phyloP scores from a whole-genome alignment of 35 echinoderm and acorn worm species.

The Patiria miniata region DNA sequence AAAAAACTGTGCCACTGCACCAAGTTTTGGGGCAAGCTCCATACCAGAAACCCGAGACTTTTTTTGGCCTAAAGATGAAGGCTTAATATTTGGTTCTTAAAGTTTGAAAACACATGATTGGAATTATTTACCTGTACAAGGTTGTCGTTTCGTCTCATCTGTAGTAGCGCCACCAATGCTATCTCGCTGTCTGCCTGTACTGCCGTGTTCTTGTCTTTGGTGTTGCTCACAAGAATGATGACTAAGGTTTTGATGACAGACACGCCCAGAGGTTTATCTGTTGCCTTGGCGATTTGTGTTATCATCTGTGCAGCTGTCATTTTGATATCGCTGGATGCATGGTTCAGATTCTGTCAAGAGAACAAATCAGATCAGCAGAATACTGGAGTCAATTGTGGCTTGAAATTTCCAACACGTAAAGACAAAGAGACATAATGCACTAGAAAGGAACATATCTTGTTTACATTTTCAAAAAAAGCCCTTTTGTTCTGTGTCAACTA shows the following conservation, averaged over 20 bases:
- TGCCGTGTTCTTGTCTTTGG: slow-evolving; percentile 92
- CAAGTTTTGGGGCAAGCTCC: no score
- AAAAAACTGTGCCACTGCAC: no score
- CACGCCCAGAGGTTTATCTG: slow-evolving; percentile 50
- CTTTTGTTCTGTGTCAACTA: no score
- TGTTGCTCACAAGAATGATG: slow-evolving; percentile 89
- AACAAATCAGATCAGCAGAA: no score
- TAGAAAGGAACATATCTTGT: no score
- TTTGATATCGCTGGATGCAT: slow-evolving; percentile 90
- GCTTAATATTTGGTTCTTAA: no score
- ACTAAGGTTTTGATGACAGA: slow-evolving; percentile 68
- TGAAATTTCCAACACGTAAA: no score
- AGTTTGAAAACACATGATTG: neutral
- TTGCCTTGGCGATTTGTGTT: slow-evolving; percentile 57
- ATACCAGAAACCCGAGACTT: no score
- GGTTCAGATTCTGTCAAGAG: slow-evolving; percentile 80
- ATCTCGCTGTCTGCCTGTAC: slow-evolving; percentile 94
- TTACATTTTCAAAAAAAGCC: no score
- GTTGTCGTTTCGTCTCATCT: slow-evolving; percentile 55
- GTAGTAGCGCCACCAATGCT: slow-evolving; percentile 81
- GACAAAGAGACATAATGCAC: no score
- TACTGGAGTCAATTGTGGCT: no score
- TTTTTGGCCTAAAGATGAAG: no score
- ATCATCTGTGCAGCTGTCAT: slow-evolving; percentile 96
- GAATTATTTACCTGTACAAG: slow-evolving; percentile 60